Evolutionary conservation across 2,888 invertebrate genomes (phyloP), one percentile per base, ranked within the genome.

Genomic region (Patella caerulea): DNA sequence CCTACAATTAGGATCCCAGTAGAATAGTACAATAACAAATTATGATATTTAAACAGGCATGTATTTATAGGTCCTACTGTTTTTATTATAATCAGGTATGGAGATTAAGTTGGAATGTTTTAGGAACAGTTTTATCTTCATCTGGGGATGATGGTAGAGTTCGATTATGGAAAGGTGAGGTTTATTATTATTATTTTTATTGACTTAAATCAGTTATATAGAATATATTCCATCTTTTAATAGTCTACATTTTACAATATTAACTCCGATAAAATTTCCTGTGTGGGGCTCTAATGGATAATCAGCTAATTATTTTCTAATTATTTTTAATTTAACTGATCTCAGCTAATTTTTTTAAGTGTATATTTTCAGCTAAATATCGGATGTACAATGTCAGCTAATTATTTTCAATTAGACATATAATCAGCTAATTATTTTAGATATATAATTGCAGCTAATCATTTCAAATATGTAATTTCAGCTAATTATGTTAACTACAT

Each of bases 81-180:
- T 29, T 54, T 55, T 34, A 65, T 59, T 78, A 17, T 83, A 45
- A 45, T 45, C 45, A 92, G 91, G 92, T 93, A 78, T 99, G 98
- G 98, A 94, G 98, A 82, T 96, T 99, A 1, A 95, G 96, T 84
- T 99, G 98, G 98, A 99, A 99, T 93, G 94, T 98, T 78, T 96
- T 97, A 84, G 99, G 99, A 70, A 98, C 98, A 7, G 95, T 98
- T 90, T 93, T 99, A 56, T 97, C 97, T 15, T 97, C 98, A 59
- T 97, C 98, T 24, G 98, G 98, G 0, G 98, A 98, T 92, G 98
- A 99, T 93, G 98, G 98, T 81, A 96, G 95, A 91, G 96, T 99
- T 3, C 93, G 98, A 71, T 94, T 98, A 83, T 99, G 98, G 97
- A 97, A 98, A 94, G 97, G 97, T 95, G 93, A 93, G 93, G 29